These are phyloP conservation scores for Drosophila pachea DNA, from an alignment of 1,140 invertebrate species.

Conservation along the genomic window DNA sequence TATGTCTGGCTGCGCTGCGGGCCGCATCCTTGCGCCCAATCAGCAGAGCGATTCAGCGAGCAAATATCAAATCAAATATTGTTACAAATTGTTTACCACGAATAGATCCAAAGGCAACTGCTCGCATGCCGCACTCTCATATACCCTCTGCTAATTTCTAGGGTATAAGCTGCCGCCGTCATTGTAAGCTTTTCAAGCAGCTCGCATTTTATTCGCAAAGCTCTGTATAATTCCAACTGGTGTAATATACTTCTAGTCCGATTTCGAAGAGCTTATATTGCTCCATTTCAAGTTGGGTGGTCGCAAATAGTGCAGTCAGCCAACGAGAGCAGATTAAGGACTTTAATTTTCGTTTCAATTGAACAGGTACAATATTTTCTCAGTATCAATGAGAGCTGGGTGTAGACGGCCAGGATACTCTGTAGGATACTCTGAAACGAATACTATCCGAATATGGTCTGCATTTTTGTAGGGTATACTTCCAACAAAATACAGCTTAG, in stretches of 20 bases:
- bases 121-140: too few relatives aligned
- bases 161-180: too few relatives aligned
- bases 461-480: background rate
- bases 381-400: background rate
- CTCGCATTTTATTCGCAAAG: too few relatives aligned
- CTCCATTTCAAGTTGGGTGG: background rate
- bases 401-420: background rate
- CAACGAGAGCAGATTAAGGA: slow-evolving; percentile 32
- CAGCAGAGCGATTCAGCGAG: slow-evolving; percentile 49
- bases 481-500: slow-evolving; percentile 32
- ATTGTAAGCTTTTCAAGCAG: too few relatives aligned
- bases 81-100: slow-evolving; percentile 54
- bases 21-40: slow-evolving; percentile 42
- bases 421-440: background rate
- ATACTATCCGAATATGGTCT: too few relatives aligned
- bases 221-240: background rate
- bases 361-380: slow-evolving; percentile 16
- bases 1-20: slow-evolving; percentile 9
- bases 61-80: slow-evolving; percentile 69
- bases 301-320: background rate
- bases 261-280: background rate
- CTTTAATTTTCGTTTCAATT: slow-evolving; percentile 14
- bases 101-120: too few relatives aligned
- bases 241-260: too few relatives aligned
- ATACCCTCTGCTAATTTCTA: too few relatives aligned